phyloP scores from a whole-genome alignment of 2,113 vertebrate genomes.

The Paralichthys olivaceus region DNA sequence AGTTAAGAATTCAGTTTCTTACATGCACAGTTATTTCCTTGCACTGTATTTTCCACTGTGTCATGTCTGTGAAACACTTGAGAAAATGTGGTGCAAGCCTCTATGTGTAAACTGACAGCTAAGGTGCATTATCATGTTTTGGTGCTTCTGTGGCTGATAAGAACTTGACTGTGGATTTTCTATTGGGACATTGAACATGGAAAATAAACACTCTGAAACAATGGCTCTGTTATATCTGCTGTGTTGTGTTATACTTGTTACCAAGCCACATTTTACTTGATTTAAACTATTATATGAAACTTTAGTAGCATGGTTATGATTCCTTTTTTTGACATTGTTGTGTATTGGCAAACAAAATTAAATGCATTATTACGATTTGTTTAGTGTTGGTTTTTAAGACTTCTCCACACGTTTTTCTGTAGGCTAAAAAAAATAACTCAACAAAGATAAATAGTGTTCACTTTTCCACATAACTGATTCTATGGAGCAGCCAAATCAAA shows the following conservation, averaged over 20 bases:
- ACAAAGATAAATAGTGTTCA: no score
- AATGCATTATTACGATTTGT: background rate
- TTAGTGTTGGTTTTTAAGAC: background rate
- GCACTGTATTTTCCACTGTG: constrained; percentile 29
- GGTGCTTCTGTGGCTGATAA: constrained; percentile 21
- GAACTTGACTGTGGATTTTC: constrained; percentile 31
- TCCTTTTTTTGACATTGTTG: background rate
- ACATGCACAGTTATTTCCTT: background rate
- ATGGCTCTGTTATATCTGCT: background rate
- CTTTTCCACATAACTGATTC: background rate
- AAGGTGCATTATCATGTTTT: constrained; percentile 13
- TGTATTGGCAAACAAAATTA: background rate
- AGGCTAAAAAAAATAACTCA: background rate
- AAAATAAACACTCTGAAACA: constrained; percentile 53
- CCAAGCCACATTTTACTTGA: background rate
- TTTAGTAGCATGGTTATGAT: background rate
- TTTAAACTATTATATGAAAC: background rate
- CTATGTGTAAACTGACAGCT: constrained; percentile 5
- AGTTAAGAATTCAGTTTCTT: background rate
- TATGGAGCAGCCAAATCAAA: background rate
- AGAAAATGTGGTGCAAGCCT: background rate
- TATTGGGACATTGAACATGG: constrained; percentile 3
- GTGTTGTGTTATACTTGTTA: background rate
- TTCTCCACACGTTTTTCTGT: background rate
- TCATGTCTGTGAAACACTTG: background rate